Conservation (phyloP, 1,140 invertebrate genomes). For the Pygmarrhopalites habei region DNA sequence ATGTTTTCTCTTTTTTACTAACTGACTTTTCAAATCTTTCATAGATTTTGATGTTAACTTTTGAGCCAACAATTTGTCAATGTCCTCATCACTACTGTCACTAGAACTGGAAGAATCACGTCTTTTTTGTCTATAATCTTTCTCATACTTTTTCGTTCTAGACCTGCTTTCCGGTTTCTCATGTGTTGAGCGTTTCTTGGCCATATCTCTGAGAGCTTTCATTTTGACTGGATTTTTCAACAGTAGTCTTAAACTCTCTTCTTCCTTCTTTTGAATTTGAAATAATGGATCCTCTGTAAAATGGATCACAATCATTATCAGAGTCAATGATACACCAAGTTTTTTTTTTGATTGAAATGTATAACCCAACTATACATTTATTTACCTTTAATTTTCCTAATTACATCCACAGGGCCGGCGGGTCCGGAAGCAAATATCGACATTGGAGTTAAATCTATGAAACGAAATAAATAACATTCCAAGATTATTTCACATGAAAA, state of each 20-base stretch:
- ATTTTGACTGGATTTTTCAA: constrained; percentile 38
- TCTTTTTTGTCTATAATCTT: constrained; percentile 27
- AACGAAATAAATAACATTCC: constrained; percentile 2
- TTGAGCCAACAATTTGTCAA: constrained; percentile 17
- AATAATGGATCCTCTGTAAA: constrained; percentile 40
- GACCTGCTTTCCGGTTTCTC: background rate
- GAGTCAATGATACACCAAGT: no score
- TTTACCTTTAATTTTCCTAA: constrained; percentile 39
- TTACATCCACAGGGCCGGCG: constrained; percentile 34
- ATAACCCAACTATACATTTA: no score
- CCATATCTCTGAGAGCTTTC: constrained; percentile 36
- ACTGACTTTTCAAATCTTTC: background rate
- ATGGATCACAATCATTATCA: no score
- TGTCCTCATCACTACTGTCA: background rate
- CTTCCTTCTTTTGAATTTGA: constrained; percentile 40
- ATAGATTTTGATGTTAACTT: constrained; percentile 3
- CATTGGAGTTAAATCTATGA: constrained; percentile 35
- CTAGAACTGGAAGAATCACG: constrained; percentile 2
- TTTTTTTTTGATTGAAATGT: no score
- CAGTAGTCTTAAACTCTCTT: constrained; percentile 35
- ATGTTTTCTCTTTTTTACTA: constrained; percentile 6
- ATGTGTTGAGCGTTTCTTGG: constrained; percentile 2
- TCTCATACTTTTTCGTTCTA: constrained; percentile 14
- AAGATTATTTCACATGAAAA: constrained; percentile 1
- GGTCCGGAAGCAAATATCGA: constrained; percentile 33